Evolutionary conservation across 2,797 vertebrate genomes (phyloP).

Genomic region (Dromococcyx pavoninus): DNA sequence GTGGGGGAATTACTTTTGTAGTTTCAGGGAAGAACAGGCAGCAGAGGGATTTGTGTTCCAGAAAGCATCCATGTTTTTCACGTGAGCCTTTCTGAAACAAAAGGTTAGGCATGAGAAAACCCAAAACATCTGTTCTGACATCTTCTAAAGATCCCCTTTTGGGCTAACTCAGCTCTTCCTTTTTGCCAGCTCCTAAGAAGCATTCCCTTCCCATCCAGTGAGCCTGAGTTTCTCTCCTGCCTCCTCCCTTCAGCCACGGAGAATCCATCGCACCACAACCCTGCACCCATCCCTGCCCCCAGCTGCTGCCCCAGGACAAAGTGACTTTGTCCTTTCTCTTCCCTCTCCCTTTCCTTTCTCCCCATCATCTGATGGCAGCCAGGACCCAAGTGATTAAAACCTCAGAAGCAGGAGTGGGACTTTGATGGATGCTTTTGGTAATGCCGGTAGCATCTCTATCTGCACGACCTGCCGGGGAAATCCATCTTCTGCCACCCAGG

Average conservation of each 20-base stretch:
- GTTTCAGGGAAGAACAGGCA: not conserved
- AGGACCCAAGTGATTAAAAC: not conserved
- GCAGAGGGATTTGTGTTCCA: not conserved
- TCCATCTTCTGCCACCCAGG: not conserved
- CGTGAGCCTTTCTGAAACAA: not conserved
- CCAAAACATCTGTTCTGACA: not conserved
- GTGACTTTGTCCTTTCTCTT: not conserved
- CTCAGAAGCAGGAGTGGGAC: not conserved
- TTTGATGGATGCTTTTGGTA: constrained; percentile 38
- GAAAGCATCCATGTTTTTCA: accelerated
- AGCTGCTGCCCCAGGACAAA: not conserved
- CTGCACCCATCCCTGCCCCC: not conserved
- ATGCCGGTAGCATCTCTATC: constrained; percentile 5
- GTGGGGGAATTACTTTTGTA: too few relatives aligned
- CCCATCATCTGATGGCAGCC: accelerated
- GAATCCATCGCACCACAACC: not conserved
- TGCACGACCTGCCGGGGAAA: not conserved
- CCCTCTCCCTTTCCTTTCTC: not conserved
- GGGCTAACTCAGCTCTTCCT: not conserved
- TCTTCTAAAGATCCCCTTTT: not conserved
- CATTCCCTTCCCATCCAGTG: not conserved
- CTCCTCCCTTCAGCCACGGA: not conserved
- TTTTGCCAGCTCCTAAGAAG: not conserved
- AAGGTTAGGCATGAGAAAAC: not conserved
- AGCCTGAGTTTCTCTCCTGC: not conserved